Evolutionary conservation across 2,113 vertebrate genomes (phyloP), one percentile per base, ranked within the genome.

Genomic region (Hystrix brachyura): DNA sequence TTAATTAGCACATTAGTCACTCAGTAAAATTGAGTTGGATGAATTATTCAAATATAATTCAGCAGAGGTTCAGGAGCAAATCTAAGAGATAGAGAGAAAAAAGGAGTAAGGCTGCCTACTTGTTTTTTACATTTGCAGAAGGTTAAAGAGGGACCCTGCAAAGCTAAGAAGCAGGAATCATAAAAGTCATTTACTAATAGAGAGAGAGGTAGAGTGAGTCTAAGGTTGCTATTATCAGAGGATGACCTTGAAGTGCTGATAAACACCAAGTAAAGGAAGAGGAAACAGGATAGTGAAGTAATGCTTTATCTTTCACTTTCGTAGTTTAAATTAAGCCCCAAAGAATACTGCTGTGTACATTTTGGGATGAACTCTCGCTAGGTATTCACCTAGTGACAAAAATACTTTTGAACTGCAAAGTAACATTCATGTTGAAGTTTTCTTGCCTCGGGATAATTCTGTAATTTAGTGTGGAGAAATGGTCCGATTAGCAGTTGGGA

Each of bases 1-100:
- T 98, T 98, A 98, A 99, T 99, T 98, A 99, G 97, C 98, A 98
- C 98, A 98, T 99, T 98, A 98, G 98, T 98, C 97, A 98, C 98
- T 98, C 94, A 93, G 97, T 98, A 98, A 98, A 98, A 98, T 97
- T 97, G 98, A 98, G 91, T 95, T 97, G 98, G 94, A 98, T 98
- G 97, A 99, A 99, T 99, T 98, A 99, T 98, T 99, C 98, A 99
- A 96, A 95, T 67, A 88, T 29, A 96, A 95, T 95, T 98, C 95
- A 98, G 67, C 87, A 96, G 97, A 98, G 81, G 87, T 98, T 95
- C 83, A 86, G 46, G 87, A 97, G 32, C 76, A 96, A 95, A 96
- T 87, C 67, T 95, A 79, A 97, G 92, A 78, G 92, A 94, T 23
- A 15, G 62, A 29, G 38, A 32, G 25, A 48, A 82, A 92, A 94